phyloP scores from a whole-genome alignment of 2,113 vertebrate species.

The Ceyx melanurus region DNA sequence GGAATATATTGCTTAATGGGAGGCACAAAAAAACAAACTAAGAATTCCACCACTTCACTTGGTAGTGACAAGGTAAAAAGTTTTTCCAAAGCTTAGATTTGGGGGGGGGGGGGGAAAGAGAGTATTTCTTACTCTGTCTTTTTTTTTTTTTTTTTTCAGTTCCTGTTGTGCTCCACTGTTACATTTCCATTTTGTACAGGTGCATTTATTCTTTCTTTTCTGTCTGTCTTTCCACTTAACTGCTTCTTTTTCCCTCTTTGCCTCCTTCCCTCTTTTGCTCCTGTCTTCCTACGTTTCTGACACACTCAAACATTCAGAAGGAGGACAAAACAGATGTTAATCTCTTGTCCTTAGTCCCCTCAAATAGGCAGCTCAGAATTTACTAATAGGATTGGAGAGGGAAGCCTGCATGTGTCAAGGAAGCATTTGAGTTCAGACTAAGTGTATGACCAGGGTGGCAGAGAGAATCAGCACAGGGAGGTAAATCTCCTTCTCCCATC shows the following conservation, averaged over 20 bases:
- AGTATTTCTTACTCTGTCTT: neutral
- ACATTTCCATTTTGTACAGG: neutral
- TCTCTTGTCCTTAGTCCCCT: conserved; percentile 33
- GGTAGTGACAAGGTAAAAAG: neutral
- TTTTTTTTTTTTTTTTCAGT: neutral
- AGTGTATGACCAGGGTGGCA: neutral
- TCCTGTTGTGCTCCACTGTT: neutral
- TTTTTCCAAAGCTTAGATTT: neutral
- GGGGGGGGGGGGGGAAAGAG: neutral
- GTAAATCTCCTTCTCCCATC: neutral
- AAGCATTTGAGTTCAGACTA: neutral
- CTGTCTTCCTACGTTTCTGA: neutral
- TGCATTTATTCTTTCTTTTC: neutral
- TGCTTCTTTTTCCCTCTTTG: neutral
- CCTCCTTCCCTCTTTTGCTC: neutral
- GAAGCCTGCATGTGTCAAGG: conserved; percentile 31
- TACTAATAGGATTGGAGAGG: conserved; percentile 64
- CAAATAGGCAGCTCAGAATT: conserved; percentile 10
- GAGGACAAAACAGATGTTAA: conserved; percentile 4
- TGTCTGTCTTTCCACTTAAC: neutral
- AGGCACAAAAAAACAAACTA: neutral
- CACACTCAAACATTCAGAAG: neutral
- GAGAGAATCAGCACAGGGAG: neutral
- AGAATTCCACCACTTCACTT: neutral
- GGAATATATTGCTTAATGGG: neutral